Percentiles rank a stretch among this genome's conserved stretches.
Conservation (phyloP, 2,888 invertebrate genomes). For the Orthonychiurus folsomi region DNA sequence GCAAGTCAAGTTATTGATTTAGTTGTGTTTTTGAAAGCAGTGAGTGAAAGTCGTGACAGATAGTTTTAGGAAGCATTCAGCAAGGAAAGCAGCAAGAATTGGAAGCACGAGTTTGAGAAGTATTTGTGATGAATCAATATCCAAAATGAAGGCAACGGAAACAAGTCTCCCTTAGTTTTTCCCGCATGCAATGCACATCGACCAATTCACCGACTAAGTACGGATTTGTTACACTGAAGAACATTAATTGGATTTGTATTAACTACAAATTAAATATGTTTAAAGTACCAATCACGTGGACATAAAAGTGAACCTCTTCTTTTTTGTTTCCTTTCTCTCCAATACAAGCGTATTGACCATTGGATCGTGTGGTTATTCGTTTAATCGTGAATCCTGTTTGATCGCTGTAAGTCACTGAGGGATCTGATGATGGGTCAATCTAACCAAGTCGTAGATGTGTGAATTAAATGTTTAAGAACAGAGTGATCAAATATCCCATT, state of each 20-base stretch:
- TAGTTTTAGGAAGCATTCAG: no score
- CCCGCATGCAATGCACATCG: background rate
- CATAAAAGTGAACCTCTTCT: background rate
- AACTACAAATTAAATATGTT: background rate
- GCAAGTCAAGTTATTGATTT: no score
- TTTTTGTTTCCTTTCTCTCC: slow-evolving; percentile 13
- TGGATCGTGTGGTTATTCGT: slow-evolving; percentile 1
- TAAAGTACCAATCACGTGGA: slow-evolving; percentile 9
- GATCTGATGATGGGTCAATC: background rate
- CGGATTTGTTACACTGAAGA: background rate
- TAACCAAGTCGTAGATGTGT: background rate
- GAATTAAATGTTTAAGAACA: no score
- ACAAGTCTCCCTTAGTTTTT: background rate
- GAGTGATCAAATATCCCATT: no score
- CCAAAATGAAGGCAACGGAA: background rate
- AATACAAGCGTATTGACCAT: slow-evolving; percentile 16
- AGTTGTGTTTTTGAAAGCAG: no score
- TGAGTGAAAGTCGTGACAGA: no score
- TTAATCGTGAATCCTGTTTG: slow-evolving; percentile 19
- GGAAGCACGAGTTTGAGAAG: no score
- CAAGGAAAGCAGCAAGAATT: no score
- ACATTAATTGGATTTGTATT: background rate
- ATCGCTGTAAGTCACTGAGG: background rate
- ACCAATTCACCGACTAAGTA: background rate
- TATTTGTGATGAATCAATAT: no score